A percentile compares a stretch with the other conserved stretches of the same genome.
These are phyloP conservation scores for Callochromis pleurospilus DNA, from an alignment of 2,113 vertebrate genomes.

Conservation along the genomic window DNA sequence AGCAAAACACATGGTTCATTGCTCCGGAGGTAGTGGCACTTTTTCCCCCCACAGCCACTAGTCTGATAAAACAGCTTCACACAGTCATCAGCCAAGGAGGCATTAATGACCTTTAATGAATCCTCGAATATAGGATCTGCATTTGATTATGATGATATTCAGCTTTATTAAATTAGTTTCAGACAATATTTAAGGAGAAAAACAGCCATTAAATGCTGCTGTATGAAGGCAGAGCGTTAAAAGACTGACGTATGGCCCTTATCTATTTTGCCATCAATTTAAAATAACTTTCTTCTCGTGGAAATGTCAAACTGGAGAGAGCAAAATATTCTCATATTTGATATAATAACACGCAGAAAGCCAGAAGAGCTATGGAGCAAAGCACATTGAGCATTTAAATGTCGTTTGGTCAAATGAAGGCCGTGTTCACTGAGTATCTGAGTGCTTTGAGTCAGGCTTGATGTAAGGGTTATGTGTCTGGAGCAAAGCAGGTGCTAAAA, in stretches of 20 bases:
- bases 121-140: not conserved
- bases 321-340: not conserved
- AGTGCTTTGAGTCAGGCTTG: not conserved
- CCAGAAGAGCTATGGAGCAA: not conserved
- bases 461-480: not conserved
- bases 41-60: fast-evolving
- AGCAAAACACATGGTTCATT: not conserved
- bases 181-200: not conserved
- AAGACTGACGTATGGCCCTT: not conserved
- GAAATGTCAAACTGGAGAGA: not conserved
- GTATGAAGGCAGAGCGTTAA: not conserved
- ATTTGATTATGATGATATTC: not conserved
- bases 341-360: not conserved
- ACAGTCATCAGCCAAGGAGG: not conserved
- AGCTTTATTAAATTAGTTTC: not conserved
- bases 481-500: not conserved
- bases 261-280: not conserved
- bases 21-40: not conserved
- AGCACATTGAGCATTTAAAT: not conserved
- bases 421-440: not conserved
- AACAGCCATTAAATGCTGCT: not conserved
- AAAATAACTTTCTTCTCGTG: not conserved
- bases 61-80: not conserved
- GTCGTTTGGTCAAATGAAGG: not conserved
- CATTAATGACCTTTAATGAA: not conserved